phyloP scores from a whole-genome alignment of 92 coral and sea anemone species.

The Zoanthus gigantus region DNA sequence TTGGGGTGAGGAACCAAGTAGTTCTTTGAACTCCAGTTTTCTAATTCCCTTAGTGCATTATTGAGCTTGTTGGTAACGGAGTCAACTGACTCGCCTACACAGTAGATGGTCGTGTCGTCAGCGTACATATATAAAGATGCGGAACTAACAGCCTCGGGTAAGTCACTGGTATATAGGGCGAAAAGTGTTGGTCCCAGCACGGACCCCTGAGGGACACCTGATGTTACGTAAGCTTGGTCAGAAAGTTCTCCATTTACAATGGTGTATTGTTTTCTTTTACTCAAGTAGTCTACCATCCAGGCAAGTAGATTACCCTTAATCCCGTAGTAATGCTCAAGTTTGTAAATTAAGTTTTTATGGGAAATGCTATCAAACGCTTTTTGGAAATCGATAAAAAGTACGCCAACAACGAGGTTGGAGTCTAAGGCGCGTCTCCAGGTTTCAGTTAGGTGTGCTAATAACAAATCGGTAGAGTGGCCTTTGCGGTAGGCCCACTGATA shows the following conservation, averaged over 20 bases:
- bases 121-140: constrained; percentile 37
- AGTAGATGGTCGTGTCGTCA: constrained; percentile 33
- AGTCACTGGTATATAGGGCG: constrained; percentile 56
- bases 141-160: constrained; percentile 22
- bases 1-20: too few species aligned
- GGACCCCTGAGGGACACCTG: constrained; percentile 56
- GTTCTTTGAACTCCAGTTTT: too few species aligned
- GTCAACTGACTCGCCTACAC: too few species aligned
- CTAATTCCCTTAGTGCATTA: too few species aligned
- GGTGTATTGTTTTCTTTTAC: constrained; percentile 46
- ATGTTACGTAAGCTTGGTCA: constrained; percentile 29
- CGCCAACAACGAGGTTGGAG: constrained; percentile 47
- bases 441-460: constrained; percentile 60
- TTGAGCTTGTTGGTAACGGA: too few species aligned
- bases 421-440: constrained; percentile 63
- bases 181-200: constrained; percentile 52
- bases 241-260: constrained; percentile 42
- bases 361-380: constrained; percentile 59
- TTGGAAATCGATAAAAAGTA: constrained; percentile 49
- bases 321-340: constrained; percentile 30
- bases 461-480: constrained; percentile 56
- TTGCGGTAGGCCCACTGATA: constrained; percentile 64
- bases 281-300: constrained; percentile 49
- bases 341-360: constrained; percentile 47
- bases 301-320: constrained; percentile 41